phyloP scores from a whole-genome alignment of 2,888 invertebrate genomes.

The Cheilosia scutellata region DNA sequence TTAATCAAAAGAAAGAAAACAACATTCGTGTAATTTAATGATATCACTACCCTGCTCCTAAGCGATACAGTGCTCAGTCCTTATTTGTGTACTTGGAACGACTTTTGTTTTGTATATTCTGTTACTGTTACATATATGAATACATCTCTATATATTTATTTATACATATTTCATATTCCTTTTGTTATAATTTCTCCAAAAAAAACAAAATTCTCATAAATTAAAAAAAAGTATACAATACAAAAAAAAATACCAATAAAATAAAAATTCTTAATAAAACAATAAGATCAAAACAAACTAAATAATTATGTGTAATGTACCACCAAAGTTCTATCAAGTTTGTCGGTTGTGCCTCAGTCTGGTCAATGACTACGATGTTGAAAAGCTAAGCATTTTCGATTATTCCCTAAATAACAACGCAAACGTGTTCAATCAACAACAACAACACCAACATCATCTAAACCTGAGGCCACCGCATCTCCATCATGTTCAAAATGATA shows the following conservation, averaged over 20 bases:
- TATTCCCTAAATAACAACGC: conserved; percentile 67
- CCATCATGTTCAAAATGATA: conserved; percentile 50
- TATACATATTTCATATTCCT: conserved; percentile 52
- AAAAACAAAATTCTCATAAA: conserved; percentile 24
- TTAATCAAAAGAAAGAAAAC: conserved; percentile 17
- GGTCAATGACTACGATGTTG: conserved; percentile 90
- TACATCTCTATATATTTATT: conserved; percentile 42
- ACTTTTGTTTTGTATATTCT: conserved; percentile 56
- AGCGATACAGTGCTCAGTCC: conserved; percentile 38
- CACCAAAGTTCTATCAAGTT: conserved; percentile 96
- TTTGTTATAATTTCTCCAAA: conserved; percentile 57
- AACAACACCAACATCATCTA: conserved; percentile 14
- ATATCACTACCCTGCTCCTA: conserved; percentile 25
- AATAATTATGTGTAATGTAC: conserved; percentile 94
- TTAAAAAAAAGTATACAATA: conserved; percentile 15
- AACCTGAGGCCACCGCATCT: conserved; percentile 44
- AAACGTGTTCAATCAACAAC: conserved; percentile 23
- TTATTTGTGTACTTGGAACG: conserved; percentile 48
- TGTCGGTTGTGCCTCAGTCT: conserved; percentile 96
- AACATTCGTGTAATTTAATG: conserved; percentile 45
- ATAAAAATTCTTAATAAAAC: conserved; percentile 31
- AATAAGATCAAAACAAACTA: conserved; percentile 71
- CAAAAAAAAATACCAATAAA: conserved; percentile 17
- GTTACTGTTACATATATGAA: conserved; percentile 62
- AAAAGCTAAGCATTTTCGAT: conserved; percentile 85